phyloP scores from a whole-genome alignment of 1,140 invertebrate species.

The Euura saliciscinereae region DNA sequence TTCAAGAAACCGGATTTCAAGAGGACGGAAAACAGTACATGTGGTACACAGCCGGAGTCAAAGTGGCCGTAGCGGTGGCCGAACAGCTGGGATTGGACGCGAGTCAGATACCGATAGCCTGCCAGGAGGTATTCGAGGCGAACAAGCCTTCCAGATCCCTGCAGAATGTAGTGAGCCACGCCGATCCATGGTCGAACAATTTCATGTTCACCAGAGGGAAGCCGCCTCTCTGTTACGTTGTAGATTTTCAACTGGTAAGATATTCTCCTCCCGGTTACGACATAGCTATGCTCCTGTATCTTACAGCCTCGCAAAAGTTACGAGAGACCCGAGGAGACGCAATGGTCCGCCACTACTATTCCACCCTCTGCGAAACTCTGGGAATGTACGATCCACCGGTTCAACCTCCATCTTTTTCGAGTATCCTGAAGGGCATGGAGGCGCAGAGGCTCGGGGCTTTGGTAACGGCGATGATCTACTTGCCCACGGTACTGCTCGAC shows the following conservation, averaged over 20 bases:
- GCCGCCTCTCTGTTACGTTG: constrained; percentile 60
- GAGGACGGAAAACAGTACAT: constrained; percentile 28
- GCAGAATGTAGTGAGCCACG: constrained; percentile 65
- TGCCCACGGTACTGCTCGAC: constrained; percentile 46
- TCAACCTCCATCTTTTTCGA: constrained; percentile 37
- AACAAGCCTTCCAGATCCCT: constrained; percentile 56
- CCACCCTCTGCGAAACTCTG: constrained; percentile 33
- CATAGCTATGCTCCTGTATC: constrained; percentile 48
- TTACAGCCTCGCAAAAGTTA: constrained; percentile 43
- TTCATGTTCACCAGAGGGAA: constrained; percentile 56
- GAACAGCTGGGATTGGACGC: constrained; percentile 39
- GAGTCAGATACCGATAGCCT: constrained; percentile 41
- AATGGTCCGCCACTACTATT: constrained; percentile 51
- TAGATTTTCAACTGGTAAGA: constrained; percentile 66
- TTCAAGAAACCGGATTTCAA: constrained; percentile 59
- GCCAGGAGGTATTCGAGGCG: constrained; percentile 51
- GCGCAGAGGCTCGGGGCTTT: constrained; percentile 47
- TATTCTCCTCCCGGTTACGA: constrained; percentile 62
- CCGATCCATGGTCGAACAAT: constrained; percentile 70
- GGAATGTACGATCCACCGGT: constrained; percentile 18
- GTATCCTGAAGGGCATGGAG: constrained; percentile 42
- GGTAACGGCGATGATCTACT: constrained; percentile 41
- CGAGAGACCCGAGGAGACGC: constrained; percentile 34
- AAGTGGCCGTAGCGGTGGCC: constrained; percentile 36
- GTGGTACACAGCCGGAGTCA: constrained; percentile 40